Evolutionary conservation across 2,113 vertebrate genomes (phyloP).

Genomic region (Platysteira castanea): DNA sequence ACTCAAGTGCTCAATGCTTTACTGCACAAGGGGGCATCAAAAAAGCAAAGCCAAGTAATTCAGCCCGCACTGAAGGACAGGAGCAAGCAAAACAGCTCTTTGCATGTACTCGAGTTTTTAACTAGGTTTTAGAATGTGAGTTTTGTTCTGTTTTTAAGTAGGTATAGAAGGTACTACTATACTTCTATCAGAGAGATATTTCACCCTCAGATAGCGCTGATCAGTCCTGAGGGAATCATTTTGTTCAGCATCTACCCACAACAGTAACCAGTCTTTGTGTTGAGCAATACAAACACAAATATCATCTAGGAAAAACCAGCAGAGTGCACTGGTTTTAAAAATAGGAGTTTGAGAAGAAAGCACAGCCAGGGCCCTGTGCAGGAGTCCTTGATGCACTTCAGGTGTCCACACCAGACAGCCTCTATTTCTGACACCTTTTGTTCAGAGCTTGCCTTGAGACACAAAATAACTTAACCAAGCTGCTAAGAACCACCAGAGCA

Average conservation of each 20-base stretch:
- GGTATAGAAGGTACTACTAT: neutral
- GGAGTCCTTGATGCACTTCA: neutral
- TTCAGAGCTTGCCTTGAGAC: neutral
- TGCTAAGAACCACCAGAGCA: neutral
- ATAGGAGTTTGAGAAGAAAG: neutral
- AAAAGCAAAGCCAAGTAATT: neutral
- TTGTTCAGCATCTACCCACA: neutral
- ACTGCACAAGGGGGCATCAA: neutral
- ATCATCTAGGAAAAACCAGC: neutral
- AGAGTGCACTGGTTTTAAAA: neutral
- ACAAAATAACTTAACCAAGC: neutral
- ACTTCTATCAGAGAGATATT: neutral
- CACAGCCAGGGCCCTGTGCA: neutral
- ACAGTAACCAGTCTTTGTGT: neutral
- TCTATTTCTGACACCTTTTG: neutral
- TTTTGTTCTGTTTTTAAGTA: neutral
- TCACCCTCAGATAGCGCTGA: neutral
- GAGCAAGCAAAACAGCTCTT: neutral
- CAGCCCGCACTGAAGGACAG: neutral
- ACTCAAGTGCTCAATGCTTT: fast-evolving
- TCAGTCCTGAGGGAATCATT: neutral
- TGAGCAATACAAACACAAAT: neutral
- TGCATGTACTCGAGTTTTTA: neutral
- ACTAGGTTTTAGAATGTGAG: neutral
- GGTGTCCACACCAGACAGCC: neutral